Base-by-base conservation (phyloP, 2,113 vertebrate genomes). In the Vombatus ursinus region DNA sequence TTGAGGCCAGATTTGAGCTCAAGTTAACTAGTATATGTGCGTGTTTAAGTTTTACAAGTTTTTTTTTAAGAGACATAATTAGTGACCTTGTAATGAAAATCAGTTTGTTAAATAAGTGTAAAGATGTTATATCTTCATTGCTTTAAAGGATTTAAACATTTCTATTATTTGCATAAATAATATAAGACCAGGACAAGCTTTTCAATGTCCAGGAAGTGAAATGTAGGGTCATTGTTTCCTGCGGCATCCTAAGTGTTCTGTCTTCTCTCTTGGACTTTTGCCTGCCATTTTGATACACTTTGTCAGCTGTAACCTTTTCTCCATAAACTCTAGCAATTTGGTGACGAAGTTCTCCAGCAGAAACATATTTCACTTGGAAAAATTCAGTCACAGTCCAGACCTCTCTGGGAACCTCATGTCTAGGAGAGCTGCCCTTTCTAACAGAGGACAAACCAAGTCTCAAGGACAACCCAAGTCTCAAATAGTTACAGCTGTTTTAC, bases 341-440 rank as follows among this genome's bases (percentile, higher is more conserved):
- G 68, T 84, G 68, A 84, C 68, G 19, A 84, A 44, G 68, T 84
- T 84, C 68, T 44, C n/a, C 68, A 84, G 22, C n/a, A 44, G 68
- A 84, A 84, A 84, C 68, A 84, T 84, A 84, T 84, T 84, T 84
- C 68, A 84, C n/a, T 84, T 84, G 68, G 68, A 84, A 84, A 84
- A 84, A 84, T 84, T 44, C 16, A 84, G 22, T 44, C 68, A 84
- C 37, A 84, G 68, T 44, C 68, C 68, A 84, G 68, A 84, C n/a
- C 19, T 44, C n/a, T 84, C 68, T 84, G 68, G 37, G 68, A 84
- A 84, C 68, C 68, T 84, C 68, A 44, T 84, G 68, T 23, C 68
- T 84, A 84, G n/a, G 19, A 84, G n/a, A 84, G n/a, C n/a, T 44
- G n/a, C 68, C 68, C 37, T 84, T 84, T 84, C n/a, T 84, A 84